phyloP scores from a whole-genome alignment of 2,888 invertebrate genomes.

The Galeopsomyia nigrocyanea region DNA sequence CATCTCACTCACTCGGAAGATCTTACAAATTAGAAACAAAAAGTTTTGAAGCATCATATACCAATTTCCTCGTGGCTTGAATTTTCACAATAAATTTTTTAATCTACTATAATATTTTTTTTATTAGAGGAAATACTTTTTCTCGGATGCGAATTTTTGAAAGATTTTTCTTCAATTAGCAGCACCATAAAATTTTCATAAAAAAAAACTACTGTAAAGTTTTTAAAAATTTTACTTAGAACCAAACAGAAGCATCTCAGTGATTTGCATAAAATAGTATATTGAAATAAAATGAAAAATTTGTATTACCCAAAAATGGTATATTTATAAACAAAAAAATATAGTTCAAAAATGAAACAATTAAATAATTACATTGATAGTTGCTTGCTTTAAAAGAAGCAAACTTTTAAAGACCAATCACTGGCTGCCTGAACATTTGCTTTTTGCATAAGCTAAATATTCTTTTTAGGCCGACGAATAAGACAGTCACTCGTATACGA shows the following conservation, averaged over 20 bases:
- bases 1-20: slow-evolving; percentile 13
- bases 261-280: slow-evolving; percentile 17
- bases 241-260: neutral
- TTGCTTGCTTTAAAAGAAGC: slow-evolving; percentile 4
- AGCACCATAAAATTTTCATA: too few species aligned
- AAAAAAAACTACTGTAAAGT: too few species aligned
- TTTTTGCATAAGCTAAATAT: slow-evolving; percentile 51
- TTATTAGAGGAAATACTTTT: too few species aligned
- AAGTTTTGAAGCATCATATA: neutral
- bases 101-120: too few species aligned
- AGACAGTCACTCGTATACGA: neutral
- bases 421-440: slow-evolving; percentile 66
- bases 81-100: too few species aligned
- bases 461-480: slow-evolving; percentile 1
- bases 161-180: too few species aligned
- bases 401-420: slow-evolving; percentile 61
- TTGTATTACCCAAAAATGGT: slow-evolving; percentile 13
- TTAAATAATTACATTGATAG: neutral
- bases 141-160: too few species aligned
- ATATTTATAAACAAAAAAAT: slow-evolving; percentile 10
- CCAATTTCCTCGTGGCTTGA: too few species aligned
- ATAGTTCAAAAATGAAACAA: neutral
- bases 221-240: too few species aligned
- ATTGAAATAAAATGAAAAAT: slow-evolving; percentile 3
- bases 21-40: neutral